These are phyloP conservation scores for Syncerus caffer DNA, from an alignment of 2,797 vertebrate genomes.

Conservation along the genomic window DNA sequence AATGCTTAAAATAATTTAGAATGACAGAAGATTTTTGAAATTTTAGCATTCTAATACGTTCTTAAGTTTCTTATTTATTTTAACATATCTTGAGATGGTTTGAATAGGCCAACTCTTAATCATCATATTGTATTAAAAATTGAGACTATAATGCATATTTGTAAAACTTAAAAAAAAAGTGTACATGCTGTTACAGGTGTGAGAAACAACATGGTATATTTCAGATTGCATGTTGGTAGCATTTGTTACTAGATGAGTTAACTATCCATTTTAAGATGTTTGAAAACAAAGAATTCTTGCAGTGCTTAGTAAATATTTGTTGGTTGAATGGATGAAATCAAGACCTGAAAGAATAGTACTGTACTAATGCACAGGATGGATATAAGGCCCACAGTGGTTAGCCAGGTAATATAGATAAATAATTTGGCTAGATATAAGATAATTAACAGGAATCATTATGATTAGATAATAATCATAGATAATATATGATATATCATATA, in stretches of 20 bases:
- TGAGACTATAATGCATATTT: not conserved
- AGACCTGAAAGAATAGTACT: not conserved
- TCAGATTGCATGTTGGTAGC: not conserved
- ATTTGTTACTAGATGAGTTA: slow-evolving; percentile 18
- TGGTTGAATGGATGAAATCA: not conserved
- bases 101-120: not conserved
- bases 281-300: not conserved
- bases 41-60: not conserved
- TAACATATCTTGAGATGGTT: not conserved
- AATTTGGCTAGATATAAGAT: not conserved
- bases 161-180: not conserved
- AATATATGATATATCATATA: too few relatives aligned
- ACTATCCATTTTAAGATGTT: not conserved
- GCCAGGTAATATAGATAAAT: not conserved
- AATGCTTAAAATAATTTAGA: not conserved
- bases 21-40: not conserved
- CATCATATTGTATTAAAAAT: not conserved
- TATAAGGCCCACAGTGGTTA: not conserved
- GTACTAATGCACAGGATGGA: not conserved
- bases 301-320: not conserved
- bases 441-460: not conserved
- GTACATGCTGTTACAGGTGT: not conserved
- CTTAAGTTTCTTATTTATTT: not conserved
- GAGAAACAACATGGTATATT: not conserved
- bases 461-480: too few relatives aligned